Conservation (phyloP, 2,888 invertebrate species). For the Melanargia galathea region DNA sequence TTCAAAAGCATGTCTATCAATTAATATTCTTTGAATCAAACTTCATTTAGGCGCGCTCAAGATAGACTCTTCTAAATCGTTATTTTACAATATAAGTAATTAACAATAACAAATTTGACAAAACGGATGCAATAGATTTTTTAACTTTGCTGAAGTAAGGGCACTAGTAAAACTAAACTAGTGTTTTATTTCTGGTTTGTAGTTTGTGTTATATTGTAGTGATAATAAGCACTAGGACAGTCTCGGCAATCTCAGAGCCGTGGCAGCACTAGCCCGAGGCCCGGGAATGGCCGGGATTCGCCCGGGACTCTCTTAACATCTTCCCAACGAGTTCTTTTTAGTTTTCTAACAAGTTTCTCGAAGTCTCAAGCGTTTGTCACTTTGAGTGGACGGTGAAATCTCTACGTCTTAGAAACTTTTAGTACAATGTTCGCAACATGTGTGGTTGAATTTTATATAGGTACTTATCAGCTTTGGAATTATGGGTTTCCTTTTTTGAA, state of each 20-base stretch:
- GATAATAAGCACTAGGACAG: not conserved
- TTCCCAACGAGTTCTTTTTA: constrained; percentile 70
- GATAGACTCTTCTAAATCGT: no score
- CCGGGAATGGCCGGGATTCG: constrained; percentile 53
- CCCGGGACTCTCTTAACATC: constrained; percentile 57
- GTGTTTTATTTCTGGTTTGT: no score
- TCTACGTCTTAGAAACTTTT: constrained; percentile 47
- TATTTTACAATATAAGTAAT: no score
- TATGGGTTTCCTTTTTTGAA: not conserved
- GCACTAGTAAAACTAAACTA: no score
- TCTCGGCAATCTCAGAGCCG: constrained; percentile 30
- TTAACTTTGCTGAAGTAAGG: no score
- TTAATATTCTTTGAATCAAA: no score
- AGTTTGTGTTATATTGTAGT: no score
- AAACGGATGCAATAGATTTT: no score
- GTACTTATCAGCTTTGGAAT: constrained; percentile 1
- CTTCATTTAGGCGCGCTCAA: no score
- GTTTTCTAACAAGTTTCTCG: constrained; percentile 74
- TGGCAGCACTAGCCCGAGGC: constrained; percentile 19
- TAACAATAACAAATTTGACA: no score
- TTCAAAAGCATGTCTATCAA: no score
- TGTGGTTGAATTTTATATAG: constrained; percentile 32
- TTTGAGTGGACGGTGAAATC: constrained; percentile 68
- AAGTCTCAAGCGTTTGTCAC: constrained; percentile 73
- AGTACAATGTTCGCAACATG: constrained; percentile 35